Conservation (phyloP, 1,140 invertebrate species). For the Lucilia cuprina region DNA sequence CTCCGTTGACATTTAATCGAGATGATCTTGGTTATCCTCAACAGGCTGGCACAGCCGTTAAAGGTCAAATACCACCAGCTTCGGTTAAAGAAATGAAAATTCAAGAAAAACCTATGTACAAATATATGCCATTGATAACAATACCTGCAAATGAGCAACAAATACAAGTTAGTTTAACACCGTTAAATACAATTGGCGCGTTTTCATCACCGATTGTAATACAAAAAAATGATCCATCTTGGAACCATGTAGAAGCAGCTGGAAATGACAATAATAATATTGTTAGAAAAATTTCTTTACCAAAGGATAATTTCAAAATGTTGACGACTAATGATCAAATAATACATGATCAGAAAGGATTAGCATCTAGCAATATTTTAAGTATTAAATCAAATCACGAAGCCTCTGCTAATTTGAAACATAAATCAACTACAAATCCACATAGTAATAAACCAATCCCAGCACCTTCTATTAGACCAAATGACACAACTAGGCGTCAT, state of each 20-base stretch:
- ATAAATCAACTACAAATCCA: no score
- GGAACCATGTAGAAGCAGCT: background rate
- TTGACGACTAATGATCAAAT: background rate
- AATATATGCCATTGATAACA: conserved; percentile 44
- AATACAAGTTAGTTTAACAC: conserved; percentile 44
- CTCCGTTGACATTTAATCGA: conserved; percentile 52
- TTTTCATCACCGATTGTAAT: background rate
- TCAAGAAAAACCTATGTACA: background rate
- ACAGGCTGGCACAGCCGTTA: conserved; percentile 34
- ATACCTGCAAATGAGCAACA: conserved; percentile 44
- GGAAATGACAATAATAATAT: background rate
- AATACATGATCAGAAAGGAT: background rate
- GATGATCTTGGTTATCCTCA: conserved; percentile 43
- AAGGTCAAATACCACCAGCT: conserved; percentile 30
- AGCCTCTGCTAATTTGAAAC: background rate
- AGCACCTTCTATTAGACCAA: no score
- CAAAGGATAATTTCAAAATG: background rate
- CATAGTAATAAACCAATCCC: no score
- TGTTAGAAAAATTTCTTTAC: background rate
- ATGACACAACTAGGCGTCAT: no score
- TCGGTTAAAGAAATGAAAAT: background rate
- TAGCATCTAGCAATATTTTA: background rate
- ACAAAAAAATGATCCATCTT: background rate
- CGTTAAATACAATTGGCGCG: conserved; percentile 31
- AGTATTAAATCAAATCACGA: background rate